These are phyloP conservation scores for Marmota monax DNA, from an alignment of 2,113 vertebrate species.

Conservation along the genomic window DNA sequence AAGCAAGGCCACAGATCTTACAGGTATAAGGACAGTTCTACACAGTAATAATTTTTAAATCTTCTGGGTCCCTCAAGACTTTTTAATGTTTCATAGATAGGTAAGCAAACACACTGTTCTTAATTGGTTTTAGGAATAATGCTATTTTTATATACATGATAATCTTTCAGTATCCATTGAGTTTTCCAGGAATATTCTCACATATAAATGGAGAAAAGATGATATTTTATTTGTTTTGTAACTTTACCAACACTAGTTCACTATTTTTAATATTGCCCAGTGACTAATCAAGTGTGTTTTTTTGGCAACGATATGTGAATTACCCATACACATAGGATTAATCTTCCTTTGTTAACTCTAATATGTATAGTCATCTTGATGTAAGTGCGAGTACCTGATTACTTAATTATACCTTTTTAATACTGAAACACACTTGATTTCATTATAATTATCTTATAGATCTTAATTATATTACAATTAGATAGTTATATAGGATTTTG, in stretches of 20 bases:
- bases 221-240: background rate
- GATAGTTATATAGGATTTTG: background rate
- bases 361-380: background rate
- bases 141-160: background rate
- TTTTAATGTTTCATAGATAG: background rate
- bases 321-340: background rate
- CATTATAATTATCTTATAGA: background rate
- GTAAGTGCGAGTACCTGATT: background rate
- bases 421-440: background rate
- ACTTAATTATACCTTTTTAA: background rate
- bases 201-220: background rate
- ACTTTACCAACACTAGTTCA: background rate
- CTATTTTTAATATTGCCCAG: background rate
- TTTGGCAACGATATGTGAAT: background rate
- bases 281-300: background rate
- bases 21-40: background rate
- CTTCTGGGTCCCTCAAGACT: background rate
- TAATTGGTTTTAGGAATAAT: background rate
- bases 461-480: background rate
- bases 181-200: background rate
- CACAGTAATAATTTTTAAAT: background rate
- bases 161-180: background rate
- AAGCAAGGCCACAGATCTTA: background rate
- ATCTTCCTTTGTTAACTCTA: background rate
- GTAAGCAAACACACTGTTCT: background rate